Percentiles rank a stretch among this genome's conserved stretches.
Conservation (phyloP, 2,797 vertebrate species). For the Aselliscus stoliczkanus region DNA sequence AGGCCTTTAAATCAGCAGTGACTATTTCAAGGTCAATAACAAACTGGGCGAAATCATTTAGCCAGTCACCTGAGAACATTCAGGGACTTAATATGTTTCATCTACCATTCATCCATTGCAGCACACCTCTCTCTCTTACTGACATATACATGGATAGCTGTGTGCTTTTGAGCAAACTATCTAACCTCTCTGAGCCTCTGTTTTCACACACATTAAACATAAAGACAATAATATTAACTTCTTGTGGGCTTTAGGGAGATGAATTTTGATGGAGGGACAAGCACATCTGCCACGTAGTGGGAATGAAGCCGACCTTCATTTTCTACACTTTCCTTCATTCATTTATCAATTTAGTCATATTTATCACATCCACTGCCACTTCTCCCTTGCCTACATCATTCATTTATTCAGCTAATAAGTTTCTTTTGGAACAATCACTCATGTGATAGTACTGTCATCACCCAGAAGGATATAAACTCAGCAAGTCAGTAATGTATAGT, state of each 20-base stretch:
- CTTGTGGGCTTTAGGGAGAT: neutral
- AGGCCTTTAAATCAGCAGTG: slow-evolving; percentile 41
- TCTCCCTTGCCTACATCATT: neutral
- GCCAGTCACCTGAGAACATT: slow-evolving; percentile 34
- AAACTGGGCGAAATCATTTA: slow-evolving; percentile 37
- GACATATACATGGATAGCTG: neutral
- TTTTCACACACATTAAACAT: neutral
- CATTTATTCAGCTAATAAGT: neutral
- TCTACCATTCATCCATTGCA: neutral
- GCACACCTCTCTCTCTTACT: neutral
- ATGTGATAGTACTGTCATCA: neutral
- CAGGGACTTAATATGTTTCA: neutral
- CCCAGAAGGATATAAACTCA: neutral
- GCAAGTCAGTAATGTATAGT: neutral
- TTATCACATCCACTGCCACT: neutral
- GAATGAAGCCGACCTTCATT: neutral
- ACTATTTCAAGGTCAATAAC: slow-evolving; percentile 59
- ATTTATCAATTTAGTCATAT: neutral
- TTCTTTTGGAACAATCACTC: neutral
- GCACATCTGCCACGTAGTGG: neutral
- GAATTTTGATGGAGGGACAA: neutral
- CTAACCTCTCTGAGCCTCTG: neutral
- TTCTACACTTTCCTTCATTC: neutral
- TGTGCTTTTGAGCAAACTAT: neutral
- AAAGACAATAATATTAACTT: neutral